phyloP scores from a whole-genome alignment of 1,140 invertebrate species.

The Dreissena polymorpha region DNA sequence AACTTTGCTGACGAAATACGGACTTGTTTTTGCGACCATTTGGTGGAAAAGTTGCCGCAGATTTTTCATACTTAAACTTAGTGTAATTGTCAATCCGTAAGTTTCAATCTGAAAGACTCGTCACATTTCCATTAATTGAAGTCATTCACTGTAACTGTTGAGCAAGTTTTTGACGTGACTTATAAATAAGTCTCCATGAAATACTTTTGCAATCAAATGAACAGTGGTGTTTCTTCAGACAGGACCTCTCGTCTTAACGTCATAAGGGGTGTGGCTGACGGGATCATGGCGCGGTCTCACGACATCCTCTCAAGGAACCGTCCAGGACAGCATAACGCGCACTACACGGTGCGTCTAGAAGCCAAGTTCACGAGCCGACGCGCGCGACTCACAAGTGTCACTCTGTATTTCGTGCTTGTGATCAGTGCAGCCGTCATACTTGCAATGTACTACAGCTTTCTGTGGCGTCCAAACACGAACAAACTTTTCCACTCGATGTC shows the following conservation, averaged over 20 bases:
- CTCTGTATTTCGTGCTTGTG: slow-evolving; percentile 22
- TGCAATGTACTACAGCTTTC: slow-evolving; percentile 19
- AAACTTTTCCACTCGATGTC: slow-evolving; percentile 14
- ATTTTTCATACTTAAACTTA: too few species aligned
- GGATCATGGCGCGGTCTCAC: slow-evolving; percentile 15
- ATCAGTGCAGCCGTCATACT: slow-evolving; percentile 10
- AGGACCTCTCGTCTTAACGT: slow-evolving; percentile 5
- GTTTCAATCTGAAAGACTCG: too few species aligned
- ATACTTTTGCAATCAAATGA: too few species aligned
- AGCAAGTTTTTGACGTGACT: too few species aligned
- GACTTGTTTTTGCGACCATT: too few species aligned
- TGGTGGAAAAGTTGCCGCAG: too few species aligned
- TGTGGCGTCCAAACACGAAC: slow-evolving; percentile 17
- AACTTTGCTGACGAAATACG: too few species aligned
- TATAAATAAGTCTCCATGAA: too few species aligned
- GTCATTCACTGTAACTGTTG: too few species aligned
- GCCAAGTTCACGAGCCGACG: slow-evolving; percentile 22
- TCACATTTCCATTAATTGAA: too few species aligned
- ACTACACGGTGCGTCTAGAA: not conserved
- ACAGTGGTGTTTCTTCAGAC: too few species aligned
- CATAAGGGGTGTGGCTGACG: slow-evolving; percentile 16
- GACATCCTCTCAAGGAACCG: not conserved
- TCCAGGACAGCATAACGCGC: not conserved
- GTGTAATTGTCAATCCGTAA: too few species aligned
- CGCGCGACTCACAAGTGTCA: slow-evolving; percentile 18